These are phyloP conservation scores for Bombus picipes DNA, from an alignment of 1,140 invertebrate species.

Conservation along the genomic window DNA sequence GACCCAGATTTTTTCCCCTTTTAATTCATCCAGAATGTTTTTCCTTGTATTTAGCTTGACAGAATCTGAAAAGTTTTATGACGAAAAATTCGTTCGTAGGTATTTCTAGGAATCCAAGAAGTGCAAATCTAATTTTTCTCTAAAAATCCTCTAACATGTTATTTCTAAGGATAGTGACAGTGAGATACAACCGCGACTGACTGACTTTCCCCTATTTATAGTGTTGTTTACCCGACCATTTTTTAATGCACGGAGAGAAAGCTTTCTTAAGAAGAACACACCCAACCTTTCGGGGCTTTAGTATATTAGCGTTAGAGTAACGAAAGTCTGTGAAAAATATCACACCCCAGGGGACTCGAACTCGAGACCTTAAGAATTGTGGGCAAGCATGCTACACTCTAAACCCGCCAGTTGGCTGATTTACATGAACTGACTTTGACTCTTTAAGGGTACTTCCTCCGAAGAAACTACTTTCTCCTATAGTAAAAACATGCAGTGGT, in stretches of 20 bases:
- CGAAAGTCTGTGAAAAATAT: not conserved
- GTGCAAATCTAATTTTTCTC: not conserved
- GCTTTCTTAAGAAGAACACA: not conserved
- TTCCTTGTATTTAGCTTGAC: not conserved
- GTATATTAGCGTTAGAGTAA: not conserved
- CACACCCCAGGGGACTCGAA: not conserved
- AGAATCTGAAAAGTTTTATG: not conserved
- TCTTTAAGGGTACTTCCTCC: too few species aligned
- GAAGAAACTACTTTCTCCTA: not conserved
- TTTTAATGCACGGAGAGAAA: not conserved
- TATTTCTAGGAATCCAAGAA: not conserved
- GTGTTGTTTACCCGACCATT: not conserved
- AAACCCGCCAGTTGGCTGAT: not conserved
- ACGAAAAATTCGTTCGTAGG: not conserved
- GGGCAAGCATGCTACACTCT: not conserved
- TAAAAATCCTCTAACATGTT: not conserved
- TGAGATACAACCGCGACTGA: not conserved
- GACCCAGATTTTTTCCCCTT: not conserved
- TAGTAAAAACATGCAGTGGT: not conserved
- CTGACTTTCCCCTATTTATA: not conserved
- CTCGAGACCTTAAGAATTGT: not conserved
- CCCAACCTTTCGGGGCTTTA: not conserved
- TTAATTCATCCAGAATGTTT: not conserved
- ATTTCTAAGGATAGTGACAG: not conserved
- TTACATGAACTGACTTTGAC: not conserved